Base-by-base conservation (phyloP, 2,888 invertebrate genomes). In the Osedax frankpressi region DNA sequence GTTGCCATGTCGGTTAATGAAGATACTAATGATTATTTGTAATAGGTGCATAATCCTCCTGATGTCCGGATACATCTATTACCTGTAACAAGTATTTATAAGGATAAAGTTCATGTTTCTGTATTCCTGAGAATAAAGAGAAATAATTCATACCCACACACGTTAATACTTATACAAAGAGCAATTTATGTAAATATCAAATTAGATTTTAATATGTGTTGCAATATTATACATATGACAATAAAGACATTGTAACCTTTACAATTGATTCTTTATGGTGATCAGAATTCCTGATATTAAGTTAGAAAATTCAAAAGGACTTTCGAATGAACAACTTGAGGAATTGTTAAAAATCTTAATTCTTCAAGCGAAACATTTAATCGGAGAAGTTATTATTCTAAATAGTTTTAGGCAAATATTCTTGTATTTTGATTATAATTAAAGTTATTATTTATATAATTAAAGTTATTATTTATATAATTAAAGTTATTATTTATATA, bases 71-170 rank as follows among this genome's bases (percentile, higher is more conserved):
- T 94, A 69, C 88, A 89, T 0, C 84, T 95, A 75, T 88, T 87
- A 63, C 94, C 94, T 0, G 88, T 91, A 76, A 88, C 90, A 78
- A 91, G 91, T 77, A 90, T 90, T 74, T 88, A 89, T 70, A 89
- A 89, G 1, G 86, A 87, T 73, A 88, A 90, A 77, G 86, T 88
- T 2, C 88, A 91, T 83, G 91, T 90, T 27, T 88, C 89, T 77
- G 87, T 92, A 3, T 90, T 91, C 76, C 84, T 95, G 72, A 89
- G 89, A 79, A 87, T 94, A 28, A 88, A 87, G 74, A 93, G 93
- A 80, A 88, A 89, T 28, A 84, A 87, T 0, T 88, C 87, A 74
- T 95, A 95, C 86, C 94, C 94, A 27, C 88, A 91, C 81, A 87
- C 89, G 92, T 92, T 87, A 86, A 89, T 79, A n/a, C n/a, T n/a